A percentile compares a stretch with the other conserved stretches of the same genome.
Evolutionary conservation across 2,797 vertebrate species (phyloP).

Genomic region (Melanotaenia maccullochi): DNA sequence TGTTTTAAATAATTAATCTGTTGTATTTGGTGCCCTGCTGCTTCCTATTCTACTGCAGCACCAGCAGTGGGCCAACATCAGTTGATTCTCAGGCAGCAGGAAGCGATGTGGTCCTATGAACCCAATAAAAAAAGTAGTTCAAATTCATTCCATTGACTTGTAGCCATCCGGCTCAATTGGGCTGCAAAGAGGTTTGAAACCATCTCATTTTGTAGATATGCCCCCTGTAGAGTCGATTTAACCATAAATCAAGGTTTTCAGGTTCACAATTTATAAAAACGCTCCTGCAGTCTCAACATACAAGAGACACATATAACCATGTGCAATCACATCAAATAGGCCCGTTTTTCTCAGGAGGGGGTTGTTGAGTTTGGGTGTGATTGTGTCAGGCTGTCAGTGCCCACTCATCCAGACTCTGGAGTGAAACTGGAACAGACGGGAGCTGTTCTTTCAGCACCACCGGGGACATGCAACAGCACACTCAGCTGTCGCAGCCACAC

Average conservation of each 20-base stretch:
- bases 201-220: conserved; percentile 27
- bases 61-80: conserved; percentile 56
- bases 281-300: conserved; percentile 27
- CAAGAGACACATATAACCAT: conserved; percentile 65
- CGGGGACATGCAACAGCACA: conserved; percentile 68
- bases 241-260: conserved; percentile 35
- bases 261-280: conserved; percentile 53
- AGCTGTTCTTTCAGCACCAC: conserved; percentile 81
- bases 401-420: conserved; percentile 73
- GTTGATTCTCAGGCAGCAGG: conserved; percentile 47
- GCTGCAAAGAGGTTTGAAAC: conserved; percentile 39
- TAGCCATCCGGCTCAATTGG: conserved; percentile 50
- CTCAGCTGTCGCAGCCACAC: conserved; percentile 64
- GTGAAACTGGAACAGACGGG: conserved; percentile 67
- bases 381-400: conserved; percentile 77
- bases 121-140: conserved; percentile 48
- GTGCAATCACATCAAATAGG: conserved; percentile 67
- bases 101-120: conserved; percentile 43
- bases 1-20: conserved; percentile 76
- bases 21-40: conserved; percentile 65
- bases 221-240: conserved; percentile 38
- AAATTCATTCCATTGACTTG: conserved; percentile 58
- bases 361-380: conserved; percentile 74
- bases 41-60: conserved; percentile 68
- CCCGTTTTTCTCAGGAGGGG: conserved; percentile 66